Percentiles rank a stretch among this genome's conserved stretches.
phyloP scores from a whole-genome alignment of 2,113 vertebrate species.

The Ginglymostoma cirratum region DNA sequence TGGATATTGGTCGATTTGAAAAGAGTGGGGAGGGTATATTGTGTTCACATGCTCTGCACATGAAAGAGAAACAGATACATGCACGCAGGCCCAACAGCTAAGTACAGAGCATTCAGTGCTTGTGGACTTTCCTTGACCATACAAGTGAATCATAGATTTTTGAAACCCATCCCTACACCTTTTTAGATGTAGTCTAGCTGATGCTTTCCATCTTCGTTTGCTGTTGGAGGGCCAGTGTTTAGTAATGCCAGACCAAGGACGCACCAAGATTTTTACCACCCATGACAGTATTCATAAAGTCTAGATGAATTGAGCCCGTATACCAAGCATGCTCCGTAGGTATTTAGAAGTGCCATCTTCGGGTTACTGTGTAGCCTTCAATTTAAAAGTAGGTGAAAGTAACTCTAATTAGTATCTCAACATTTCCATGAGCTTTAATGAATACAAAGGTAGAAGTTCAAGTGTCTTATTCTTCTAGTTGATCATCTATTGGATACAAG shows the following conservation, averaged over 20 bases:
- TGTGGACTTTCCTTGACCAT: not conserved
- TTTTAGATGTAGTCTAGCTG: not conserved
- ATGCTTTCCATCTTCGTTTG: not conserved
- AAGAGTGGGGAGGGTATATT: not conserved
- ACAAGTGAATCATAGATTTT: not conserved
- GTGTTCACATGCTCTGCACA: not conserved
- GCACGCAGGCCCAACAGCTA: too few relatives aligned
- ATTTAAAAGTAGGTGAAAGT: not conserved
- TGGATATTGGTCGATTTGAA: too few relatives aligned
- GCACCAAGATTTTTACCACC: not conserved
- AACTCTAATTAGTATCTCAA: not conserved
- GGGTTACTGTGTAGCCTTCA: not conserved
- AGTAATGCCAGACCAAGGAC: not conserved
- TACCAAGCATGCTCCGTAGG: too few relatives aligned
- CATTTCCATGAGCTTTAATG: too few relatives aligned
- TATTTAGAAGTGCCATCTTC: not conserved
- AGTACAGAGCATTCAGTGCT: not conserved
- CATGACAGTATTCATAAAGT: not conserved
- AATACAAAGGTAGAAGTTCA: not conserved
- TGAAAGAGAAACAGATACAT: too few relatives aligned
- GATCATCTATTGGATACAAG: not conserved
- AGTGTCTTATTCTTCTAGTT: not conserved
- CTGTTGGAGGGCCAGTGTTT: not conserved
- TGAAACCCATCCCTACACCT: not conserved
- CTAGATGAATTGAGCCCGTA: not conserved